These are phyloP conservation scores for Drosophila equinoxialis DNA, from an alignment of 1,140 invertebrate species.

Conservation along the genomic window DNA sequence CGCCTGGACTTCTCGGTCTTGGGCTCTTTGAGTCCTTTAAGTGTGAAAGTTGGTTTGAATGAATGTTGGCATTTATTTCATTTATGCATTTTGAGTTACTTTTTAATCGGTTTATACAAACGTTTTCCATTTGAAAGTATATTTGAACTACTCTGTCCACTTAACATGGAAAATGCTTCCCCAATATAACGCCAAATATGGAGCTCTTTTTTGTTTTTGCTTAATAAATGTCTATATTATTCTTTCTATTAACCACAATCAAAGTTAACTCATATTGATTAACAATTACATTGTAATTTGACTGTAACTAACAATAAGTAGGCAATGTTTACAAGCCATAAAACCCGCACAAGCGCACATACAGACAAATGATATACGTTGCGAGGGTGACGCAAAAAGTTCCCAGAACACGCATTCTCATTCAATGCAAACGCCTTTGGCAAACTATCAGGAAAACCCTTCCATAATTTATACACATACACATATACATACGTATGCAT, in stretches of 20 bases:
- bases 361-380: background rate
- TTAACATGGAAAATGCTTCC: too few species aligned
- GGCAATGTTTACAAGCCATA: conserved; percentile 78
- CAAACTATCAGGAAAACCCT: background rate
- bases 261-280: conserved; percentile 57
- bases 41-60: conserved; percentile 6
- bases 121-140: too few species aligned
- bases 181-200: background rate
- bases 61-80: too few species aligned
- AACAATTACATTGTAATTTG: conserved; percentile 54
- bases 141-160: too few species aligned
- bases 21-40: background rate
- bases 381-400: background rate
- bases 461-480: conserved; percentile 4
- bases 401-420: conserved; percentile 16
- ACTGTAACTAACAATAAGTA: conserved; percentile 46
- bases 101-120: background rate
- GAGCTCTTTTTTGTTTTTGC: background rate
- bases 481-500: conserved; percentile 54
- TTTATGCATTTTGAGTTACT: background rate
- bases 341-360: conserved; percentile 41
- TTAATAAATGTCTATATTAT: conserved; percentile 19
- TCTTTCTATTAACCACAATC: conserved; percentile 53
- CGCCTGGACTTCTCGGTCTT: background rate
- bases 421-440: conserved; percentile 33